Evolutionary conservation across 2,797 vertebrate genomes (phyloP), one percentile per base, ranked within the genome.

Genomic region (Perodicticus potto): DNA sequence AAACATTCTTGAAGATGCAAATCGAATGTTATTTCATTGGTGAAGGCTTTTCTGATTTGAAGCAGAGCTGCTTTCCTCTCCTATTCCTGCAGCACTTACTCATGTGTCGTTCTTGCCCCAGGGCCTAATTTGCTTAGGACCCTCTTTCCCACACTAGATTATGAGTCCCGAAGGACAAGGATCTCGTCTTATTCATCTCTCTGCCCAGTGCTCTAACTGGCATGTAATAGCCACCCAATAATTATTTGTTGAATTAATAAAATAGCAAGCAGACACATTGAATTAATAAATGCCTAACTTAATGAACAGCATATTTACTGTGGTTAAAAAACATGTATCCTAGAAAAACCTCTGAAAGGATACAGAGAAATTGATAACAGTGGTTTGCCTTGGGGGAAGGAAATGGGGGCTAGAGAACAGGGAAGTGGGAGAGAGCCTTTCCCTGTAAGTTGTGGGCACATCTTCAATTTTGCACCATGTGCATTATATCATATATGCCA

Each of bases 281-380:
- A 89, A 81, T 72, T 72, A 91, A 77, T 94, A 80, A 89, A 89
- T n/a, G 29, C n/a, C n/a, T 49, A 59, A 77, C 55, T 73, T 91
- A 73, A 73, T 37, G 86, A 91, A 88, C 40, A 91, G 45, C 43
- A 14, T 78, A n/a, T 78, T 91, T 92, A 70, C 86, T 86, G 27
- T 94, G n/a, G 83, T 86, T 95, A 82, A 49, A 65, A 91, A 93
- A 61, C 59, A 25, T 40, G 34, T 69, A 59, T 74, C 89, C 67
- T 86, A 77, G 92, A 84, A 92, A 76, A 77, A 45, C n/a, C 88
- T 93, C 63, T 87, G 77, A 61, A 65, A 59, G 22, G 55, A 25
- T 69, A 22, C 65, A 77, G 49, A 88, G 82, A 86, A 77, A 45
- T 17, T 89, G 78, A 61, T 86, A 43, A 74, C 40, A 43, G 55